phyloP scores from a whole-genome alignment of 2,113 vertebrate genomes.

The Geococcyx californianus region DNA sequence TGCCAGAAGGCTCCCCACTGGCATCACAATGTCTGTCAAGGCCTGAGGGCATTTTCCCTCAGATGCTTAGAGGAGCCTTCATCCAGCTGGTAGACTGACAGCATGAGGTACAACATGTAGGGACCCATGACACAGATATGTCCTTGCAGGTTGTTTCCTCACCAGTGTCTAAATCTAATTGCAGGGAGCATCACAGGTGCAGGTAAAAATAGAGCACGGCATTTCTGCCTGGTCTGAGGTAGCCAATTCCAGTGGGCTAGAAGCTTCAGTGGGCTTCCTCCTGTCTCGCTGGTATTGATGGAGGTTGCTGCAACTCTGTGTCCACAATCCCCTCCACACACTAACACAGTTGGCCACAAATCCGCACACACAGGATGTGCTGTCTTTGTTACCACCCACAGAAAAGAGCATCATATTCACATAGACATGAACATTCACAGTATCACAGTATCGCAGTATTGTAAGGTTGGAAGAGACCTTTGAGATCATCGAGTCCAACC shows the following conservation, averaged over 20 bases:
- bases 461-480: too few species aligned
- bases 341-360: not conserved
- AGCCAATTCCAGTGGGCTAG: not conserved
- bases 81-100: not conserved
- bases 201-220: not conserved
- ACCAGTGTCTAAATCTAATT: not conserved
- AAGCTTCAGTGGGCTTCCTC: not conserved
- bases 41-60: not conserved
- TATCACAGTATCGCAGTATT: too few species aligned
- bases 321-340: not conserved
- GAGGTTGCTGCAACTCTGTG: not conserved
- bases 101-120: not conserved
- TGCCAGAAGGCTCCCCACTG: too few species aligned
- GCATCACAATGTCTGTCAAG: not conserved
- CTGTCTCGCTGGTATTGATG: not conserved
- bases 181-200: not conserved
- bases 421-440: too few species aligned
- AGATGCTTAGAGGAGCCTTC: not conserved
- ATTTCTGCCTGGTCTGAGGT: not conserved
- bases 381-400: not conserved
- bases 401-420: not conserved
- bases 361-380: fast-evolving
- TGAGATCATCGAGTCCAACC: too few species aligned
- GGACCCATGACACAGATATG: not conserved
- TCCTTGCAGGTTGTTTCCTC: not conserved